phyloP scores from a whole-genome alignment of 2,797 vertebrate species.

The Microcaecilia unicolor region DNA sequence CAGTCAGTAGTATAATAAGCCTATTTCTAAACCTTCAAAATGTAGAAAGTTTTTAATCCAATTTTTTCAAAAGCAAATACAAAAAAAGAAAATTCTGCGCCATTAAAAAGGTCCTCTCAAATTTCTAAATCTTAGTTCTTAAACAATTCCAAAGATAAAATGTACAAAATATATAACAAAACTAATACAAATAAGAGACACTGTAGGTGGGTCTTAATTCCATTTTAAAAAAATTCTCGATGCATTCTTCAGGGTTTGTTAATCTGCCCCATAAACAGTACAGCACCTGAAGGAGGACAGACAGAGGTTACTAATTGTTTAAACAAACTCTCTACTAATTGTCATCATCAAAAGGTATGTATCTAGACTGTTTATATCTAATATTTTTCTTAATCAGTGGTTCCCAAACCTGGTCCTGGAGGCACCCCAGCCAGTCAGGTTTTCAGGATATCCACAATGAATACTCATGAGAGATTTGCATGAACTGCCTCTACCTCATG shows the following conservation, averaged over 20 bases:
- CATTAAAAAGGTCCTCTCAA: too few relatives aligned
- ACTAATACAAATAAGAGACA: constrained; percentile 36
- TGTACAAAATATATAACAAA: constrained; percentile 53
- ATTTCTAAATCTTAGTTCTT: constrained; percentile 43
- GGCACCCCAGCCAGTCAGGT: too few relatives aligned
- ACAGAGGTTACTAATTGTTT: background rate
- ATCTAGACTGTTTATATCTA: too few relatives aligned
- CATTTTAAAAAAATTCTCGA: too few relatives aligned
- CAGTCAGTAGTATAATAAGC: constrained; percentile 59
- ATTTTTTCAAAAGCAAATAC: constrained; percentile 38
- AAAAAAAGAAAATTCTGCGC: too few relatives aligned
- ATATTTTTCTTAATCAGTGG: too few relatives aligned
- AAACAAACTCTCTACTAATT: background rate
- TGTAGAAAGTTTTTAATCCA: constrained; percentile 3
- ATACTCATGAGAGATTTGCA: too few relatives aligned
- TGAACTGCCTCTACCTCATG: too few relatives aligned
- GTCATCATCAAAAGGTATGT: background rate
- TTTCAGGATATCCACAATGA: too few relatives aligned
- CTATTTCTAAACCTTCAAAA: constrained; percentile 24
- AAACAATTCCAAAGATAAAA: constrained; percentile 40
- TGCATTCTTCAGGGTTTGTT: constrained; percentile 70
- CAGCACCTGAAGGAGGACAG: constrained; percentile 60
- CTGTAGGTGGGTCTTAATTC: constrained; percentile 27
- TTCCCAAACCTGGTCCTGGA: too few relatives aligned
- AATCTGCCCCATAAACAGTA: constrained; percentile 93